A percentile compares a stretch with the other conserved stretches of the same genome.
Evolutionary conservation across 2,888 invertebrate species (phyloP).

Genomic region (Bembecia ichneumoniformis): DNA sequence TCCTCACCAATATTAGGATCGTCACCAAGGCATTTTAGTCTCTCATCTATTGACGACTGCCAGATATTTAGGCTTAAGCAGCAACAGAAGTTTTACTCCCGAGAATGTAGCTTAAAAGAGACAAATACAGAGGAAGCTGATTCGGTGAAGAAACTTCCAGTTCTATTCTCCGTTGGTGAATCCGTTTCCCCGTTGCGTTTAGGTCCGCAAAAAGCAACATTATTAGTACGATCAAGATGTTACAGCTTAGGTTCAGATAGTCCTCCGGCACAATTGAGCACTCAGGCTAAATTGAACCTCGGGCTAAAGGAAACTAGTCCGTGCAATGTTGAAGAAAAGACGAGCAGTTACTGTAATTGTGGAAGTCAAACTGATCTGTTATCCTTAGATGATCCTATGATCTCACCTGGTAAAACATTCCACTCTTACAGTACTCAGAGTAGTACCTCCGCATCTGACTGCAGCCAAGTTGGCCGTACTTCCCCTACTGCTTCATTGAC

Average conservation of each 20-base stretch:
- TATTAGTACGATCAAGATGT: constrained; percentile 68
- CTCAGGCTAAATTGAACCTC: constrained; percentile 75
- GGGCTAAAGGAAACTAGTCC: constrained; percentile 72
- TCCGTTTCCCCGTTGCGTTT: constrained; percentile 67
- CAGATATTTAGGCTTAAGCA: constrained; percentile 61
- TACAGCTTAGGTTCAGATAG: constrained; percentile 76
- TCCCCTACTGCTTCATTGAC: constrained; percentile 71
- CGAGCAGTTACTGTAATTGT: constrained; percentile 75
- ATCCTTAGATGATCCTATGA: constrained; percentile 73
- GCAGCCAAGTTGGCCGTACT: constrained; percentile 66
- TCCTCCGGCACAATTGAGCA: constrained; percentile 71
- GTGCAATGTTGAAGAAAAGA: constrained; percentile 42
- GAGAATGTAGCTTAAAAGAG: constrained; percentile 61
- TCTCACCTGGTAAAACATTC: constrained; percentile 58
- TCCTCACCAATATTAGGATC: constrained; percentile 65
- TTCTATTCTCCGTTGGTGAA: constrained; percentile 80
- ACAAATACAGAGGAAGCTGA: constrained; percentile 46
- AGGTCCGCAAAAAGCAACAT: constrained; percentile 27
- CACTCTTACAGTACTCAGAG: constrained; percentile 53
- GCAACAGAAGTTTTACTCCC: constrained; percentile 53
- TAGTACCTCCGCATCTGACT: constrained; percentile 68
- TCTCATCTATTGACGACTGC: constrained; percentile 76
- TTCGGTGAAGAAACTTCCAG: constrained; percentile 43
- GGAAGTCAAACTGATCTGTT: constrained; percentile 82
- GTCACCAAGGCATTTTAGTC: constrained; percentile 78